phyloP scores from a whole-genome alignment of 1,140 invertebrate species.

The Cydia strobilella region DNA sequence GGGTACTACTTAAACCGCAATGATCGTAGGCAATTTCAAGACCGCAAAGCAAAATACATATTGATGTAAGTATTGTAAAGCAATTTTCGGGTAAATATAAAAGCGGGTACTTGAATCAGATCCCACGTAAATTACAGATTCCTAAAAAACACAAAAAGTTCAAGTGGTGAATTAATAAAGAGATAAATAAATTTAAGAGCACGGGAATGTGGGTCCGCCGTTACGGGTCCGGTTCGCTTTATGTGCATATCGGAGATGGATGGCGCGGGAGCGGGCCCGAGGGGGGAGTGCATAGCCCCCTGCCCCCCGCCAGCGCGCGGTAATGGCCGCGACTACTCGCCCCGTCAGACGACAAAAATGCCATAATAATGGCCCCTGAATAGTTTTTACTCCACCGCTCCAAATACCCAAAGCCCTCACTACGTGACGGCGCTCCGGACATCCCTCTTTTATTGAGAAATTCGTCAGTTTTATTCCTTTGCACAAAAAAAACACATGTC shows the following conservation, averaged over 20 bases:
- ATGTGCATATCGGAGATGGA: slow-evolving; percentile 79
- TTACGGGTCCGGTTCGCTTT: slow-evolving; percentile 76
- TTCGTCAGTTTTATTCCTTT: slow-evolving; percentile 77
- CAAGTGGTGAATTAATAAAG: slow-evolving; percentile 78
- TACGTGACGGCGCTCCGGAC: slow-evolving; percentile 76
- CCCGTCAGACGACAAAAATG: slow-evolving; percentile 80
- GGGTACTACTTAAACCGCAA: background rate
- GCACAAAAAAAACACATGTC: slow-evolving; percentile 66
- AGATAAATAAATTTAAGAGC: slow-evolving; percentile 79
- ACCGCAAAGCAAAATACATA: slow-evolving; percentile 1
- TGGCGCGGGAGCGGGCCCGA: slow-evolving; percentile 56
- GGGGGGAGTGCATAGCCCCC: slow-evolving; percentile 38
- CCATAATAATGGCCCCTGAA: slow-evolving; percentile 79
- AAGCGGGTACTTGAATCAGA: background rate
- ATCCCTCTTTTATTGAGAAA: slow-evolving; percentile 80
- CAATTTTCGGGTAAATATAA: background rate
- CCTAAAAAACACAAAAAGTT: slow-evolving; percentile 53
- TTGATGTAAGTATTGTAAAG: background rate
- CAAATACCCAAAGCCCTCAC: slow-evolving; percentile 69
- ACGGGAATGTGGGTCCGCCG: slow-evolving; percentile 75
- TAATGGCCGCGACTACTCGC: slow-evolving; percentile 74
- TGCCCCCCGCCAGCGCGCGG: slow-evolving; percentile 54
- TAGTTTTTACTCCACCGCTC: slow-evolving; percentile 79
- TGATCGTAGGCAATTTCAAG: background rate
- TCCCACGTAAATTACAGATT: background rate